These are phyloP conservation scores for Lasius fuliginosus DNA, from an alignment of 2,888 invertebrate species.

Conservation along the genomic window DNA sequence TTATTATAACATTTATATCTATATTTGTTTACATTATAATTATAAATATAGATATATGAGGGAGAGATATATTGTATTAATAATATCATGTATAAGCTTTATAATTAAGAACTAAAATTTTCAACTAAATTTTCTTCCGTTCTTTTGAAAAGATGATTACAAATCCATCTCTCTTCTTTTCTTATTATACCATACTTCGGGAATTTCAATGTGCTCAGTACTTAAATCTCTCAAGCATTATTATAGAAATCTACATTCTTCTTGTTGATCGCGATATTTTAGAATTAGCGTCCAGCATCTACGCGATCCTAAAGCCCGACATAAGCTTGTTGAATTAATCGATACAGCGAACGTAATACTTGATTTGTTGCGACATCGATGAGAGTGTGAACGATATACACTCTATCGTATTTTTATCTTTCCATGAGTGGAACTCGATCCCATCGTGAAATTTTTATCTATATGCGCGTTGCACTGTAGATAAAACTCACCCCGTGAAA, in stretches of 20 bases:
- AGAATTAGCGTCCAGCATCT: constrained; percentile 9
- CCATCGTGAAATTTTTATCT: constrained; percentile 52
- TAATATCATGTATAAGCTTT: neutral
- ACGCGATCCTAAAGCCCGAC: neutral
- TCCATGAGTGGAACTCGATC: constrained; percentile 10
- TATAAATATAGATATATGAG: neutral
- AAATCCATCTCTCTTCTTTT: neutral
- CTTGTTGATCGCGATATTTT: constrained; percentile 7
- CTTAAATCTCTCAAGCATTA: neutral
- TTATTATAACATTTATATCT: neutral
- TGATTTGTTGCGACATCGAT: constrained; percentile 32
- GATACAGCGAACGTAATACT: constrained; percentile 16
- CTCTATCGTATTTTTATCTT: constrained; percentile 30
- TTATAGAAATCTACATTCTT: neutral
- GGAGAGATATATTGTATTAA: neutral
- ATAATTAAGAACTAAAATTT: neutral
- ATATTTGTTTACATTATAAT: neutral
- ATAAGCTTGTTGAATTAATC: constrained; percentile 24
- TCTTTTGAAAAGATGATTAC: neutral
- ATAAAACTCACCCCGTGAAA: constrained; percentile 38
- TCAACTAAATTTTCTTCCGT: neutral
- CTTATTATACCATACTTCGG: neutral
- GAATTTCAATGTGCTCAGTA: neutral
- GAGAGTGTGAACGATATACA: constrained; percentile 27
- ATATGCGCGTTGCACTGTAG: constrained; percentile 34